These are phyloP conservation scores for Microctonus aethiopoides DNA, from an alignment of 2,888 invertebrate species.

Conservation along the genomic window DNA sequence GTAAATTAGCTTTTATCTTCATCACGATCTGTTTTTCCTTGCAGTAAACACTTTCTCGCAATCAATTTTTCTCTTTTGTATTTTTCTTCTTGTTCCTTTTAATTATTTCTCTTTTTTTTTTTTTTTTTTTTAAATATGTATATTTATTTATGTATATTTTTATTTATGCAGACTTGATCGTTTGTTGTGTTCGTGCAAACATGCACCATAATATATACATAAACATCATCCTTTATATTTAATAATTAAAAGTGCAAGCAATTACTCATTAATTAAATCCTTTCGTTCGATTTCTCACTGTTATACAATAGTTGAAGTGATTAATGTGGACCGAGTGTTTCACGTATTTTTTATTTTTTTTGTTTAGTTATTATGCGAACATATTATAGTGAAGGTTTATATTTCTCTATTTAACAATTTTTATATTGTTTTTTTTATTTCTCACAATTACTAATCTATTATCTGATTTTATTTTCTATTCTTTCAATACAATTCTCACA, in stretches of 20 bases:
- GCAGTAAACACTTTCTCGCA: constrained; percentile 59
- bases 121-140: neutral
- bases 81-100: no score
- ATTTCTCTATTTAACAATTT: neutral
- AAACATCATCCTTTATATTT: neutral
- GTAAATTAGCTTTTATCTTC: constrained; percentile 58
- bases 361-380: neutral
- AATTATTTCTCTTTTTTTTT: neutral
- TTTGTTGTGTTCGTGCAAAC: neutral
- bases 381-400: neutral
- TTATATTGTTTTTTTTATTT: neutral
- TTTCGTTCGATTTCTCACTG: constrained; percentile 23
- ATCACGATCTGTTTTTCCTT: constrained; percentile 58
- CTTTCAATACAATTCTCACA: neutral
- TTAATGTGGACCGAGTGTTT: constrained; percentile 23
- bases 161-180: neutral
- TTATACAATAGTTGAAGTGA: constrained; percentile 28
- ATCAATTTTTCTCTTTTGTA: no score
- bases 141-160: neutral
- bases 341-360: neutral
- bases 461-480: neutral
- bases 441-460: neutral
- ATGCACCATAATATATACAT: neutral
- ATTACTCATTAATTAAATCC: constrained; percentile 21
- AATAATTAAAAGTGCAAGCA: no score